Evolutionary conservation across 2,113 vertebrate genomes (phyloP), one percentile per base, ranked within the genome.

Genomic region (Sylvilagus bachmani): DNA sequence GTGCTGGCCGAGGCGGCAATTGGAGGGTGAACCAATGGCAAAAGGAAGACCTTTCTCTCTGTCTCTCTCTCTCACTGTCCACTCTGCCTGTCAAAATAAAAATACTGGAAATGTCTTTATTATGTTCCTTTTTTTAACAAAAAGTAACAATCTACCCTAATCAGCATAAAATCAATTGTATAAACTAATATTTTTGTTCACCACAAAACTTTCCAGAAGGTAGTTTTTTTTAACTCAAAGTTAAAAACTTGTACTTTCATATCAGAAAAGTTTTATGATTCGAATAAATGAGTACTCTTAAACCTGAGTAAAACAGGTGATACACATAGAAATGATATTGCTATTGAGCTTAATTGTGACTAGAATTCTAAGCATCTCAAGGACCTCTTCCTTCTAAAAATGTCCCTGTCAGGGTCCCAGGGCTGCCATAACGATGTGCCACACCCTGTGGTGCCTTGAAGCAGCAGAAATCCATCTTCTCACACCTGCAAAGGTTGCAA

Each of bases 81-180:
- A 44, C 44, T 44, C 44, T 44, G 44, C 44, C 44, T 44, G 44
- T 44, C 44, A 44, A 44, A 44, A 44, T 7, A 78, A 86, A 83
- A 24, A 86, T n/a, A 33, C 66, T 70, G 78, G 64, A 90, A 91
- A 71, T 36, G 12, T n/a, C 27, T 91, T 94, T 75, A 82, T 64
- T 95, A 61, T 44, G 44, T 44, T 58, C 81, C 92, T 82, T 61
- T 75, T 75, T 92, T 88, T 82, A 62, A 91, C 86, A 87, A 79
- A 92, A 77, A 19, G 4, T 93, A 86, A 10, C 58, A 90, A 85
- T 51, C 19, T 78, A 86, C 14, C 93, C 82, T 25, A 81, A n/a
- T 67, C 10, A 67, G 51, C 29, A 89, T 67, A 67, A 89, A 78
- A 77, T 85, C 51, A 64, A 38, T 61, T 93, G 87, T 66, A 86